Conservation (phyloP, 2,888 invertebrate species). For the Xanthia togata region DNA sequence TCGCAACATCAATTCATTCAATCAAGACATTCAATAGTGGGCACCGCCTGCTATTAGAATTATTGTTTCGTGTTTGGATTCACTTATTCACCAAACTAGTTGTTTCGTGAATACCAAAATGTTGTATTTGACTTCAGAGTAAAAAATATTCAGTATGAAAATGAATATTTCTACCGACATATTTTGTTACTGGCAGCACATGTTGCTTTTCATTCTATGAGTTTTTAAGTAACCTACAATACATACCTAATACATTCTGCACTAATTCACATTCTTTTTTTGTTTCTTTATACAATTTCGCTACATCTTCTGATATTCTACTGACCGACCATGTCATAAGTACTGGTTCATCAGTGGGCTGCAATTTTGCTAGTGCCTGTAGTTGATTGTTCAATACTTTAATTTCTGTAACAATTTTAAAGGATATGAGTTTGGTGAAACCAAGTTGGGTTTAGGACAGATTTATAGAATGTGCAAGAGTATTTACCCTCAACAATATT, state of each 20-base stretch:
- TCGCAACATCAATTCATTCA: no score
- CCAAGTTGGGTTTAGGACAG: neutral
- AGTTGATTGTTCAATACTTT: conserved; percentile 77
- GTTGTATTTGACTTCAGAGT: neutral
- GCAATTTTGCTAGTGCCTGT: conserved; percentile 78
- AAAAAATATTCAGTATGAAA: neutral
- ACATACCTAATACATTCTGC: conserved; percentile 80
- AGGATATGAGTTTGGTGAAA: neutral
- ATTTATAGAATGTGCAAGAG: neutral
- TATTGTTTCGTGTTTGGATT: no score
- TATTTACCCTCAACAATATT: conserved; percentile 79
- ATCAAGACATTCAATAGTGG: no score
- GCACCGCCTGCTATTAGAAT: no score
- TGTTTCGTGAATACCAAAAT: neutral
- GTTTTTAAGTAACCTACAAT: neutral
- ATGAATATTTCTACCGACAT: neutral
- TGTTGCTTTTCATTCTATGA: no score
- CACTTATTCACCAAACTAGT: neutral
- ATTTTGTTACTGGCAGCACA: neutral
- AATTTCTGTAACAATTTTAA: conserved; percentile 73
- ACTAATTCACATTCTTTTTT: conserved; percentile 76
- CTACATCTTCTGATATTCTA: conserved; percentile 77
- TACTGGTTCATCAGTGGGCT: conserved; percentile 76
- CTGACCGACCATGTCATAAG: conserved; percentile 83
- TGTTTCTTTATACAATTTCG: conserved; percentile 70